Base-by-base conservation (phyloP, 2,888 invertebrate species). In the Protophormia terraenovae region DNA sequence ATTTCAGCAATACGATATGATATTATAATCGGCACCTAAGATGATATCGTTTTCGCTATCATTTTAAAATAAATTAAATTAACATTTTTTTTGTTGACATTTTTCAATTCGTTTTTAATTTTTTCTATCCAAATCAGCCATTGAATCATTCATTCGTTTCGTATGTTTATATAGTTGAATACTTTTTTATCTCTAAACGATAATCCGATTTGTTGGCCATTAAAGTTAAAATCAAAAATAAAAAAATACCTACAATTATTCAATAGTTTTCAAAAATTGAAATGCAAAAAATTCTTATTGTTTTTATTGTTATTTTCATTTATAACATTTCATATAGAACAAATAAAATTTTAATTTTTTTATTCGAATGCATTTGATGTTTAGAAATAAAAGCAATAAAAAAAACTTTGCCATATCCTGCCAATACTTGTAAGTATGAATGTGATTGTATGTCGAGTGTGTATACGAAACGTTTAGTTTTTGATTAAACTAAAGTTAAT, bases 191-290 rank as follows among this genome's bases (percentile, higher is more conserved):
- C 55, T 64, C 29, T 47, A 64, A 53, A 71, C 69, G 64, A 76
- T 84, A 84, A 84, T 84, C 83, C 79, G 73, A 84, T 84, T 84
- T 84, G 79, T 75, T 71, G 53, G 79, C 83, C 73, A 83, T 83
- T 83, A 64, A 84, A 79, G 73, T 64, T 76, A 64, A 76, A 76
- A 64, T 45, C 32, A 14, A 60, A 60, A 16, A 32, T 16, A 14
- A 22, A 35, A 66, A 67, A 50, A 45, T n/a, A 27, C n/a, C n/a
- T n/a, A n/a, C n/a, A 60, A 32, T 16, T 6, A 24, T 55, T 67
- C 58, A 73, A 58, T n/a, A n/a, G n/a, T 73, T 50, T 22, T 14
- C 35, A 41, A 50, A 50, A 75, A 75, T 38, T 60, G 60, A 71
- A 79, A 80, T 66, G 50, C 53, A 12, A 14, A 41, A 55, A 72